A percentile compares a stretch with the other conserved stretches of the same genome.
phyloP scores from a whole-genome alignment of 2,888 invertebrate genomes.

The Ethmia dodecea region DNA sequence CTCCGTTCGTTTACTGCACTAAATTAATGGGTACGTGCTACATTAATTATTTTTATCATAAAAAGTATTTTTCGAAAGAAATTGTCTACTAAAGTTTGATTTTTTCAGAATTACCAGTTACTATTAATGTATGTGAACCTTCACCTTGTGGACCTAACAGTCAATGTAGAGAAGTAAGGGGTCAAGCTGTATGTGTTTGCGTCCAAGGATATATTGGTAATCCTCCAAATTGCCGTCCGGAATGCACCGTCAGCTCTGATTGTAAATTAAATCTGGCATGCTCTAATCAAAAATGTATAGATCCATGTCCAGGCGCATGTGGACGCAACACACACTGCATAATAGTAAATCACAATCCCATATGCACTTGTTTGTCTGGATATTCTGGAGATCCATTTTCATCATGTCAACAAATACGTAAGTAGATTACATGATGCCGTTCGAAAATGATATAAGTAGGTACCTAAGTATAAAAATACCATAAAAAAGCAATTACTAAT shows the following conservation, averaged over 20 bases:
- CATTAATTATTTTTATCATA: too few relatives aligned
- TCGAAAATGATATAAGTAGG: too few relatives aligned
- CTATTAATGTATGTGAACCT: slow-evolving; percentile 52
- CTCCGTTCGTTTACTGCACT: slow-evolving; percentile 79
- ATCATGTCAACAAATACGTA: slow-evolving; percentile 75
- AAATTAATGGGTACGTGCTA: slow-evolving; percentile 43
- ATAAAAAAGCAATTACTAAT: too few relatives aligned
- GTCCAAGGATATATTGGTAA: slow-evolving; percentile 81
- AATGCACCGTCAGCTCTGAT: slow-evolving; percentile 87
- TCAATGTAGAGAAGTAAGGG: slow-evolving; percentile 82
- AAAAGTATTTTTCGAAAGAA: not conserved
- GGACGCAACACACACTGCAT: slow-evolving; percentile 78
- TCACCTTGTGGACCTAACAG: slow-evolving; percentile 84
- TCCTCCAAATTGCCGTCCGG: slow-evolving; percentile 87
- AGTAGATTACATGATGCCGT: slow-evolving; percentile 39
- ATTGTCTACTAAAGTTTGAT: not conserved
- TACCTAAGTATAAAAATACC: too few relatives aligned
- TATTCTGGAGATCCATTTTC: slow-evolving; percentile 87
- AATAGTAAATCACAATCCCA: slow-evolving; percentile 82
- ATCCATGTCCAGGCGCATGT: slow-evolving; percentile 87
- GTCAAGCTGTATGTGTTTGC: slow-evolving; percentile 85
- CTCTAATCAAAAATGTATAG: slow-evolving; percentile 84
- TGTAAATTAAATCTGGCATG: slow-evolving; percentile 84
- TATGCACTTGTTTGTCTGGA: slow-evolving; percentile 80
- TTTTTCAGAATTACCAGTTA: slow-evolving; percentile 35